Evolutionary conservation across 1,140 invertebrate genomes (phyloP).

Genomic region (Halyomorpha halys): DNA sequence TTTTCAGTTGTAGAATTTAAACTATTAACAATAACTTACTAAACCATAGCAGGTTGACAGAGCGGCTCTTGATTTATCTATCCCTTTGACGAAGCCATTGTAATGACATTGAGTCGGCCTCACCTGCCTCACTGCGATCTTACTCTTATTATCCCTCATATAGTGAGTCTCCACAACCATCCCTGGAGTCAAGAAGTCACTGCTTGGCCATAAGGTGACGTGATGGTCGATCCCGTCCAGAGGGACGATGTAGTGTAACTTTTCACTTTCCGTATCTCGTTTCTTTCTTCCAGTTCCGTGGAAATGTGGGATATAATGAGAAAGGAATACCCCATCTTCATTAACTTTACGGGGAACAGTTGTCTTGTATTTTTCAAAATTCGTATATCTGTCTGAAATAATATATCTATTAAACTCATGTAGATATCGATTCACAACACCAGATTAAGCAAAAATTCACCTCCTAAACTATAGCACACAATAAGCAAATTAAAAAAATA

Average conservation of each 20-base stretch:
- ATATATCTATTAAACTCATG: neutral
- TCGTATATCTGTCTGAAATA: slow-evolving; percentile 6
- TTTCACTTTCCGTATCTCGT: slow-evolving; percentile 3
- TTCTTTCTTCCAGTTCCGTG: slow-evolving; percentile 15
- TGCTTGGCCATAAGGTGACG: slow-evolving; percentile 43
- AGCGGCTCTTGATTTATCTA: slow-evolving; percentile 49
- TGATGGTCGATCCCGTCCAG: slow-evolving; percentile 19
- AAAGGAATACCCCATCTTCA: slow-evolving; percentile 22
- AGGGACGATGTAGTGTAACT: slow-evolving; percentile 18
- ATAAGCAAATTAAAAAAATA: no score
- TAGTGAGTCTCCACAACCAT: slow-evolving; percentile 58
- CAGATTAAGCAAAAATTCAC: no score
- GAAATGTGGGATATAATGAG: slow-evolving; percentile 23
- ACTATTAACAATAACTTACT: slow-evolving; percentile 43
- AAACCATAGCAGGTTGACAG: slow-evolving; percentile 65
- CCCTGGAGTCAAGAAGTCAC: slow-evolving; percentile 53
- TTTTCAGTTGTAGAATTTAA: slow-evolving; percentile 5
- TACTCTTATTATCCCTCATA: slow-evolving; percentile 33
- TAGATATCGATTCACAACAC: no score
- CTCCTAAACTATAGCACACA: no score
- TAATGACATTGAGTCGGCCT: slow-evolving; percentile 48
- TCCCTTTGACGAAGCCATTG: slow-evolving; percentile 51
- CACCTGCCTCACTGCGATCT: slow-evolving; percentile 30
- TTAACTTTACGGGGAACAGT: slow-evolving; percentile 19
- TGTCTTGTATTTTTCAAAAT: neutral